phyloP scores from a whole-genome alignment of 2,797 vertebrate genomes.

The Phyllotis vaccarum region DNA sequence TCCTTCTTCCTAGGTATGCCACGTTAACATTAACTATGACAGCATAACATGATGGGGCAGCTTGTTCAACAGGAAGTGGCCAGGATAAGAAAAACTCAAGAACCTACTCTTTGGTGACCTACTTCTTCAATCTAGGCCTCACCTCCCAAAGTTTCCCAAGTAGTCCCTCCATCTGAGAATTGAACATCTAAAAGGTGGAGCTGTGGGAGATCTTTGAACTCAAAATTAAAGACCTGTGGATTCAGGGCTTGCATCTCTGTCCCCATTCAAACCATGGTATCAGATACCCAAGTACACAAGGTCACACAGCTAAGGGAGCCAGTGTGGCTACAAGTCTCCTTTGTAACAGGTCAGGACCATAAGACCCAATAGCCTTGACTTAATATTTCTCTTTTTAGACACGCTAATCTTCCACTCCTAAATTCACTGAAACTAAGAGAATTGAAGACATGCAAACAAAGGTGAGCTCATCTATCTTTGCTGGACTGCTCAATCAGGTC shows the following conservation, averaged over 20 bases:
- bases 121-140: background rate
- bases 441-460: background rate
- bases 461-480: background rate
- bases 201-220: background rate
- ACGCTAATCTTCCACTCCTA: background rate
- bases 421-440: conserved; percentile 14
- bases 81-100: background rate
- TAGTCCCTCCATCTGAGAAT: background rate
- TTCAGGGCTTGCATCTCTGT: background rate
- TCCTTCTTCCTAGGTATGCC: background rate
- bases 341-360: conserved; percentile 2
- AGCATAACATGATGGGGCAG: too few species aligned
- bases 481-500: background rate
- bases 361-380: background rate
- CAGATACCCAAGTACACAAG: background rate
- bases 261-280: background rate
- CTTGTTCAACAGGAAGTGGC: background rate
- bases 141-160: background rate
- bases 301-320: background rate
- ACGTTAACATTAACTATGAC: background rate
- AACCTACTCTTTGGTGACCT: background rate
- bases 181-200: too few species aligned
- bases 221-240: background rate
- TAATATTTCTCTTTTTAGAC: conserved; percentile 25
- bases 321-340: background rate